Conservation (phyloP, 2,888 invertebrate species). For the Sesia bembeciformis region DNA sequence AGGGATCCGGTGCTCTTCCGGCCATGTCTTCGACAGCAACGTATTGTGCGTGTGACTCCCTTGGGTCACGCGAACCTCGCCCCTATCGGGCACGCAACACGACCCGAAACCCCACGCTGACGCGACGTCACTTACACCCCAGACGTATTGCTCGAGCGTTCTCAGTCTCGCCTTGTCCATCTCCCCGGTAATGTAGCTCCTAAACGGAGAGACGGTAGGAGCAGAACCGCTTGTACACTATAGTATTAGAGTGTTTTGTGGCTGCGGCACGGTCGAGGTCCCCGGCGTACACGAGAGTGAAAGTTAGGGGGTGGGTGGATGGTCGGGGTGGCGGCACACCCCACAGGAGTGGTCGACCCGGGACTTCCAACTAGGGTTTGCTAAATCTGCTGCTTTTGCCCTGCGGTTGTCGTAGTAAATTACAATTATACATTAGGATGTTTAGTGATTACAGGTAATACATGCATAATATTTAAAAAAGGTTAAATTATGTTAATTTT, state of each 20-base stretch:
- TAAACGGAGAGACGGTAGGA: conserved; percentile 23
- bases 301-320: conserved; percentile 61
- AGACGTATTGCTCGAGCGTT: conserved; percentile 59
- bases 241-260: conserved; percentile 31
- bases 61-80: conserved; percentile 31
- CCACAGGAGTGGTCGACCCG: conserved; percentile 67
- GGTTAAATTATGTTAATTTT: no score
- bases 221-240: conserved; percentile 21
- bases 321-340: conserved; percentile 43
- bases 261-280: conserved; percentile 45
- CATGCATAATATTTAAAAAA: no score
- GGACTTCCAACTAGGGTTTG: conserved; percentile 65
- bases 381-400: conserved; percentile 66
- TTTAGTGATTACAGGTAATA: background rate
- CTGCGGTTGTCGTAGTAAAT: conserved; percentile 27
- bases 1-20: conserved; percentile 61
- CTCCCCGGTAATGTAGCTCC: conserved; percentile 36
- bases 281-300: conserved; percentile 68
- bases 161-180: conserved; percentile 47
- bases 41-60: conserved; percentile 40
- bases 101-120: conserved; percentile 35
- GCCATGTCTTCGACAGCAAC: conserved; percentile 65
- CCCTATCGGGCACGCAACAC: conserved; percentile 28
- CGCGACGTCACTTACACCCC: conserved; percentile 49
- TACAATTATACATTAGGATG: conserved; percentile 3